A percentile compares a stretch with the other conserved stretches of the same genome.
These are phyloP conservation scores for Leptoclinus maculatus DNA, from an alignment of 2,797 vertebrate species.

Conservation along the genomic window DNA sequence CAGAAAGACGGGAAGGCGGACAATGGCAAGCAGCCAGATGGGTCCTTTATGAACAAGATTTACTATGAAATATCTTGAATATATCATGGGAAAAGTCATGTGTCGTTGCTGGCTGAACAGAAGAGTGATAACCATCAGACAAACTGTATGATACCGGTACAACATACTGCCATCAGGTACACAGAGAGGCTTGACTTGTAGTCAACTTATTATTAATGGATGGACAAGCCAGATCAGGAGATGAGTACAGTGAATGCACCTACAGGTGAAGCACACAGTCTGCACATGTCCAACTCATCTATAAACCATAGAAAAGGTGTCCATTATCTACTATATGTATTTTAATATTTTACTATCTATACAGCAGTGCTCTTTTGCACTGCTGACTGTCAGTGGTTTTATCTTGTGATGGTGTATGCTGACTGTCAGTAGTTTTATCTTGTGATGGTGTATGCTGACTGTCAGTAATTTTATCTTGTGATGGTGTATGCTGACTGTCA, in stretches of 20 bases:
- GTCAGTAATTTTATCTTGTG: constrained; percentile 6
- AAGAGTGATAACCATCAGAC: not conserved
- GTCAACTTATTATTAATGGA: constrained; percentile 53
- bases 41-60: constrained; percentile 27
- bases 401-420: constrained; percentile 8
- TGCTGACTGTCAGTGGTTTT: constrained; percentile 18
- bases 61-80: constrained; percentile 10
- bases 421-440: constrained; percentile 11
- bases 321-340: constrained; percentile 52
- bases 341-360: constrained; percentile 65
- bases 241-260: constrained; percentile 19
- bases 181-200: not conserved
- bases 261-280: constrained; percentile 41
- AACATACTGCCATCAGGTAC: not conserved
- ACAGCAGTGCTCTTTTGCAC: constrained; percentile 15
- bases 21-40: not conserved
- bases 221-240: constrained; percentile 9
- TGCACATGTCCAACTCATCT: constrained; percentile 49
- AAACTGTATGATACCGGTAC: not conserved
- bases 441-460: constrained; percentile 18
- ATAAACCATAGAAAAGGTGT: constrained; percentile 52
- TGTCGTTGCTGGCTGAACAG: not conserved
- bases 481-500: constrained; percentile 26
- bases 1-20: constrained; percentile 27
- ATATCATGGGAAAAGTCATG: not conserved